Evolutionary conservation across 2,888 invertebrate genomes (phyloP).

Genomic region (Crioceris asparagi): DNA sequence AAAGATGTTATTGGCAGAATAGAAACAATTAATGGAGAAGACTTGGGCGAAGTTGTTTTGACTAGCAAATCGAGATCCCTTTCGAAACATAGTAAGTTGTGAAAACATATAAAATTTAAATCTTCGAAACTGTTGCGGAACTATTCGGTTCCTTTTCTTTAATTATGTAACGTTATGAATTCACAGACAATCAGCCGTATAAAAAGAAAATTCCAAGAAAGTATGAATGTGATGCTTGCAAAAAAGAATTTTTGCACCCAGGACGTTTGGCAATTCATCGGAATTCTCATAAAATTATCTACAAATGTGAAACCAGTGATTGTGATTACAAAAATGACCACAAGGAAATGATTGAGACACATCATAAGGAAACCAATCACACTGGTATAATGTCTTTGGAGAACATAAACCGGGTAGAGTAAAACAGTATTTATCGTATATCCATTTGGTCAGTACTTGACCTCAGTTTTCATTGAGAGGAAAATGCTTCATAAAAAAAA

Average conservation of each 20-base stretch:
- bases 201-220: constrained; percentile 12
- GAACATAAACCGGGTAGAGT: too few relatives aligned
- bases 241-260: constrained; percentile 41
- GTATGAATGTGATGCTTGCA: constrained; percentile 44
- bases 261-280: constrained; percentile 44
- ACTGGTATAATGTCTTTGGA: constrained; percentile 41
- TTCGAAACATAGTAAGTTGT: constrained; percentile 22
- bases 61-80: constrained; percentile 31
- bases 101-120: neutral
- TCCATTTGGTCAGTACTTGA: too few relatives aligned
- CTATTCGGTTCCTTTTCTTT: neutral
- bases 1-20: constrained; percentile 52
- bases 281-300: constrained; percentile 50
- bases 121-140: neutral
- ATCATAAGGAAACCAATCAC: constrained; percentile 48
- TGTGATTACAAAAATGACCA: constrained; percentile 34
- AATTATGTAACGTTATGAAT: too few relatives aligned
- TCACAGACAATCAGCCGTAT: too few relatives aligned
- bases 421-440: too few relatives aligned
- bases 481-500: too few relatives aligned
- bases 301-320: constrained; percentile 41
- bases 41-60: constrained; percentile 33
- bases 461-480: too few relatives aligned
- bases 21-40: constrained; percentile 48
- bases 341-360: constrained; percentile 39